These are phyloP conservation scores for Escarpia spicata DNA, from an alignment of 2,888 invertebrate genomes.

Conservation along the genomic window DNA sequence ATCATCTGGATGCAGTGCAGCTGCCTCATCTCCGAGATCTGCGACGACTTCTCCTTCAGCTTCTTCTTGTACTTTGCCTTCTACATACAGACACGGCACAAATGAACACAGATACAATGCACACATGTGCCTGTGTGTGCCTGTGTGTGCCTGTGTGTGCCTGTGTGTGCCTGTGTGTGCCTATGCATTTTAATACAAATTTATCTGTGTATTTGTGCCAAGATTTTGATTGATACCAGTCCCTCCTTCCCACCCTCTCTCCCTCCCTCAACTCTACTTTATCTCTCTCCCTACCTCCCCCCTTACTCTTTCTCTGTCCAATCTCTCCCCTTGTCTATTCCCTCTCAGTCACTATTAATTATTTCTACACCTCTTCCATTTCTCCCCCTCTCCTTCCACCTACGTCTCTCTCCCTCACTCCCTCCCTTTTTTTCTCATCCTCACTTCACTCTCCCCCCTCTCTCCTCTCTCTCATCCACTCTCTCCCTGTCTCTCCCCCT, in stretches of 20 bases:
- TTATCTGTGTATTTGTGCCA: no score
- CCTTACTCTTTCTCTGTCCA: not conserved
- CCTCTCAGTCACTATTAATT: not conserved
- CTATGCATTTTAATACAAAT: not conserved
- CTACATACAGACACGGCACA: not conserved
- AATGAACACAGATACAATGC: not conserved
- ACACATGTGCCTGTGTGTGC: not conserved
- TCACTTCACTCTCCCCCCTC: not conserved
- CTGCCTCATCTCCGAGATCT: not conserved
- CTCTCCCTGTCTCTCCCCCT: not conserved
- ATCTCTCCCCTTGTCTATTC: not conserved
- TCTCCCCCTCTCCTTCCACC: not conserved
- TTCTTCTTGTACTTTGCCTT: slow-evolving; percentile 5
- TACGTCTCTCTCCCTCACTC: no score
- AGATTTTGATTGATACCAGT: no score
- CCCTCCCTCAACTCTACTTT: not conserved
- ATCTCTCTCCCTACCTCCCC: not conserved
- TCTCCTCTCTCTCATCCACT: not conserved
- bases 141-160: not conserved
- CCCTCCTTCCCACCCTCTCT: not conserved
- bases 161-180: not conserved
- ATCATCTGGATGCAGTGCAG: not conserved
- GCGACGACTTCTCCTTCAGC: not conserved
- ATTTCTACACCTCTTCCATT: not conserved
- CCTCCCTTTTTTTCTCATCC: no score